A percentile compares a stretch with the other conserved stretches of the same genome.
Conservation (phyloP, 2,797 vertebrate genomes). For the Sardinella longiceps region DNA sequence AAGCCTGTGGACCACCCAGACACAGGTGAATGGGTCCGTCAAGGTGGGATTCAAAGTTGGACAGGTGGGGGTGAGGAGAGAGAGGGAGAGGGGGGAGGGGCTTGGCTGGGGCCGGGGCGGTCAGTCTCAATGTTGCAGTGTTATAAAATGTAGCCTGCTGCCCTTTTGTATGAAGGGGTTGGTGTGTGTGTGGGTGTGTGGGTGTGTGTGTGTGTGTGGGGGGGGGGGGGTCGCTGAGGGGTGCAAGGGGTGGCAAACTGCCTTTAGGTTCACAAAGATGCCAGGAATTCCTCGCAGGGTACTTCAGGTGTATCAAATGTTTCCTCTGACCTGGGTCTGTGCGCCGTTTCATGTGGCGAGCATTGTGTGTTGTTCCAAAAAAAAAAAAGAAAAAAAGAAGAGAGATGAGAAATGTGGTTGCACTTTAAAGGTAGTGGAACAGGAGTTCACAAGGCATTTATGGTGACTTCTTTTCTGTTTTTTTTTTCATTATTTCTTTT, state of each 20-base stretch:
- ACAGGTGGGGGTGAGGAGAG: slow-evolving; percentile 45
- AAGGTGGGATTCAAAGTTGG: slow-evolving; percentile 70
- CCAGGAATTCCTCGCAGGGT: slow-evolving; percentile 54
- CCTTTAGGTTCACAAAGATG: slow-evolving; percentile 56
- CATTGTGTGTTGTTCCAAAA: slow-evolving; percentile 24
- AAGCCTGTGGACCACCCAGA: slow-evolving; percentile 72
- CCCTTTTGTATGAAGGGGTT: slow-evolving; percentile 41
- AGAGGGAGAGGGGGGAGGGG: slow-evolving; percentile 48
- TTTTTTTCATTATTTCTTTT: too few relatives aligned
- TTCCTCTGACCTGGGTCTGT: slow-evolving; percentile 33
- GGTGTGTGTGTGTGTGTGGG: too few relatives aligned
- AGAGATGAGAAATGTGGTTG: neutral
- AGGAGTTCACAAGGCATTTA: neutral
- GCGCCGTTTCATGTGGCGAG: slow-evolving; percentile 15
- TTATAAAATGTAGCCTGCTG: slow-evolving; percentile 51
- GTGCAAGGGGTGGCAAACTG: slow-evolving; percentile 40
- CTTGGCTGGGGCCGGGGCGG: slow-evolving; percentile 40
- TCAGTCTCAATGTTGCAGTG: slow-evolving; percentile 42
- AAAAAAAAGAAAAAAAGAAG: neutral
- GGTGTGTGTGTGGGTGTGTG: neutral
- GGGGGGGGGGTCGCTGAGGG: too few relatives aligned
- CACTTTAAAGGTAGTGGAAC: neutral
- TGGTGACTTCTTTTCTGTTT: neutral
- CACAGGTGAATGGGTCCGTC: slow-evolving; percentile 70
- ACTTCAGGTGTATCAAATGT: slow-evolving; percentile 42